Evolutionary conservation across 2,797 vertebrate genomes (phyloP).

Genomic region (Picus viridis): DNA sequence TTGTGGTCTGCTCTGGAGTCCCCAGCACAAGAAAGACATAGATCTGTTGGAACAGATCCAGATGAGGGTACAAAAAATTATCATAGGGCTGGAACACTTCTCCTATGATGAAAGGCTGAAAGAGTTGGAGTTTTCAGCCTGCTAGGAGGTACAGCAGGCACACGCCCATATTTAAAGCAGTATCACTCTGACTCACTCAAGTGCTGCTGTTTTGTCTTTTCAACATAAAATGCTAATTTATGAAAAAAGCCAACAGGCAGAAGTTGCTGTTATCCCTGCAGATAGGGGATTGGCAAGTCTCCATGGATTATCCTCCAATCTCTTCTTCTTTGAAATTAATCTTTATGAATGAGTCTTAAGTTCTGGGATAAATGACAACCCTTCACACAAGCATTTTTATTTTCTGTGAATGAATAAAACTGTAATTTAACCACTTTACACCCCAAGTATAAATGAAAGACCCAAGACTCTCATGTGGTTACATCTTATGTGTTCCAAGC

Average conservation of each 20-base stretch:
- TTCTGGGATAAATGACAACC: not conserved
- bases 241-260: not conserved
- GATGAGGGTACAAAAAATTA: not conserved
- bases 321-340: not conserved
- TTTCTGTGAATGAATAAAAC: not conserved
- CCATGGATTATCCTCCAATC: not conserved
- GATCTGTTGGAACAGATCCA: not conserved
- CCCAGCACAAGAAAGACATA: not conserved
- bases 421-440: not conserved
- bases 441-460: not conserved
- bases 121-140: too few species aligned
- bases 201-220: not conserved
- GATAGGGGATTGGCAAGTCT: not conserved
- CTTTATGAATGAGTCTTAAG: not conserved
- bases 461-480: not conserved
- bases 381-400: not conserved
- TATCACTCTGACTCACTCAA: not conserved
- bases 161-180: not conserved
- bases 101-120: too few species aligned
- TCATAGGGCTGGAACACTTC: not conserved
- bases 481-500: not conserved
- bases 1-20: not conserved
- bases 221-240: not conserved
- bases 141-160: not conserved
- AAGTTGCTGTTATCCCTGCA: not conserved